These are phyloP conservation scores for Sthenelais limicola DNA, from an alignment of 2,888 invertebrate species.

Conservation along the genomic window DNA sequence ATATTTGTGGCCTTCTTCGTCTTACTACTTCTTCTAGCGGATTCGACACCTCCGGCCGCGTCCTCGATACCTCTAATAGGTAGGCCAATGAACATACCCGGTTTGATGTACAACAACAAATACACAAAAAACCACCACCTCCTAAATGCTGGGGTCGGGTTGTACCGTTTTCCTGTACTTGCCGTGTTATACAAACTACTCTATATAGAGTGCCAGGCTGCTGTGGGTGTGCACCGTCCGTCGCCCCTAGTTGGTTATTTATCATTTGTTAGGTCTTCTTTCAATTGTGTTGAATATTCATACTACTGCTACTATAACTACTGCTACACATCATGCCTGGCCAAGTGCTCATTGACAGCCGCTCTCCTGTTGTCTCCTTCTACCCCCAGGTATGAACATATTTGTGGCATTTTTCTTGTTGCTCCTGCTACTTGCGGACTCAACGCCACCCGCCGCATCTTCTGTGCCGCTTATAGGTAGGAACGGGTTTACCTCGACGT, in stretches of 20 bases:
- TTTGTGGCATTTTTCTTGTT: slow-evolving; percentile 60
- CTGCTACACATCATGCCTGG: background rate
- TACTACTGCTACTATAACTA: background rate
- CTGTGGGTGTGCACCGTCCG: slow-evolving; percentile 18
- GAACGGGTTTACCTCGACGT: slow-evolving; percentile 11
- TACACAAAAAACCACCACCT: too few relatives aligned
- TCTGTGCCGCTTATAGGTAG: slow-evolving; percentile 60
- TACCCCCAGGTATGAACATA: slow-evolving; percentile 57
- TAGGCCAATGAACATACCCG: slow-evolving; percentile 40
- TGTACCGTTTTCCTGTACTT: slow-evolving; percentile 17
- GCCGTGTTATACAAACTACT: too few relatives aligned
- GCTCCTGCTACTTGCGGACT: slow-evolving; percentile 57
- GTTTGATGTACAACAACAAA: too few relatives aligned
- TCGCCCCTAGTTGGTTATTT: slow-evolving; percentile 29
- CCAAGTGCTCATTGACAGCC: slow-evolving; percentile 1
- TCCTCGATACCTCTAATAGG: slow-evolving; percentile 60
- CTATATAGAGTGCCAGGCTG: too few relatives aligned
- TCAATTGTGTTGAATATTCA: background rate
- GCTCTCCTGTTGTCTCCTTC: slow-evolving; percentile 34
- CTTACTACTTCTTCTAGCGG: slow-evolving; percentile 57
- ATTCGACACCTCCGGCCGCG: slow-evolving; percentile 59
- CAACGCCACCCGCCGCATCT: slow-evolving; percentile 57
- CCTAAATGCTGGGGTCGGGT: too few relatives aligned
- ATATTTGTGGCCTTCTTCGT: slow-evolving; percentile 61
- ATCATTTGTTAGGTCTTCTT: slow-evolving; percentile 7